phyloP scores from a whole-genome alignment of 2,113 vertebrate genomes.

The Coreoperca whiteheadi region DNA sequence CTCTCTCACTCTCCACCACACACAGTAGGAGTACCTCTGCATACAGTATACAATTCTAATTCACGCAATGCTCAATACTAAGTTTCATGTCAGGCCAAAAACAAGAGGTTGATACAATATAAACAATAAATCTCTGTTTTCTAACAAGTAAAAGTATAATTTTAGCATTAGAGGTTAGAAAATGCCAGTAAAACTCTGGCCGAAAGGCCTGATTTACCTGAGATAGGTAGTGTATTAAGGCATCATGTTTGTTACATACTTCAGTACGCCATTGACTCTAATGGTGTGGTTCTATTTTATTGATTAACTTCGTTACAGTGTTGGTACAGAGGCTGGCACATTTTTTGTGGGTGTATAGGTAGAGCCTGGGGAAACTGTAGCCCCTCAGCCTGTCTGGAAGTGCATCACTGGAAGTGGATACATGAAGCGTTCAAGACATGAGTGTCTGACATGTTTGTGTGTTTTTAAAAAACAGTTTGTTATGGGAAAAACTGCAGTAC shows the following conservation, averaged over 20 bases:
- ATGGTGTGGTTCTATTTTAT: neutral
- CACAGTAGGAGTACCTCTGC: neutral
- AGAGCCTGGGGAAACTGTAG: neutral
- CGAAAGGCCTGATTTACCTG: neutral
- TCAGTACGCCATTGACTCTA: neutral
- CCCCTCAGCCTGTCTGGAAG: neutral
- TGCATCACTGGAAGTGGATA: neutral
- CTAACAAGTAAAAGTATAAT: neutral
- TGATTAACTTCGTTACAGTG: neutral
- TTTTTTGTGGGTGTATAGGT: neutral
- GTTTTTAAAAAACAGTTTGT: neutral
- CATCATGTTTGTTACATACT: neutral
- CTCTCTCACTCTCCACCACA: neutral
- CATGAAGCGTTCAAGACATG: neutral
- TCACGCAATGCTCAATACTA: neutral
- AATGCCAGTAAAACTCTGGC: neutral
- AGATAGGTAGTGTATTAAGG: neutral
- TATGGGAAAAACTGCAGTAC: no score
- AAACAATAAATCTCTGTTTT: no score
- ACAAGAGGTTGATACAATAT: no score
- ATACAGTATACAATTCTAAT: neutral
- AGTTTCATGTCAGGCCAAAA: constrained; percentile 15
- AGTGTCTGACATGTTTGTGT: no score
- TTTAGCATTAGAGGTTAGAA: neutral
- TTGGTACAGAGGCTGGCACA: neutral